Base-by-base conservation (phyloP, 2,888 invertebrate species). In the Branchellion lobata region DNA sequence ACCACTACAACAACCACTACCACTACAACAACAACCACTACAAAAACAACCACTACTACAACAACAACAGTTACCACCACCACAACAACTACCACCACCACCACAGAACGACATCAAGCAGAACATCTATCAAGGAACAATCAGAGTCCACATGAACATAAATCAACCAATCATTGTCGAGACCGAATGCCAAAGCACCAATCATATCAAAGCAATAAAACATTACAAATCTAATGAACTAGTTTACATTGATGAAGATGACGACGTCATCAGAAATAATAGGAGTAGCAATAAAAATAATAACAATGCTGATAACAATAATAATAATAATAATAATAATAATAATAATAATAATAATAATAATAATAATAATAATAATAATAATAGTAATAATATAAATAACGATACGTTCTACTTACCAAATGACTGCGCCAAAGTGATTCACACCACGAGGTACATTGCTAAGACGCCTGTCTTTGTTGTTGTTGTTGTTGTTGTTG, bases 1-100 rank as follows among this genome's bases (percentile, higher is more conserved):
- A 71, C 71, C 29, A 71, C 71, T 71, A 71, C 71, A 18, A 71
- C 33, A 18, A 71, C 33, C 29, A 71, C 71, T 71, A 71, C 71
- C 29, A 33, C 71, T 27, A 8, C 71, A 18, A 33, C 71, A 18
- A 71, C 71, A 8, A 33, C 71, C 29, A 71, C 71, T 71, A 71
- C 71, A 18, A 33, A 8, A 18, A 33, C 71, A 18, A 31, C 33
- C 29, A 71, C 71, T 71, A 33, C 71, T 71, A 71, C 40, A 8
- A 40, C 40, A 18, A 27, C 33, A 18, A 33, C 29, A 8, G 29
- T 29, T 71, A 71, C 33, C 29, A 31, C 33, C 29, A 71, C 33
- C 29, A 71, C 71, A 18, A 33, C 71, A 18, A 71, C 71, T 33
- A 71, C 31, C n/a, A 71, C 33, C 29, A 71, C 33, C 29, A 71